Evolutionary conservation across 2,113 vertebrate species (phyloP).

Genomic region (Petaurus breviceps): DNA sequence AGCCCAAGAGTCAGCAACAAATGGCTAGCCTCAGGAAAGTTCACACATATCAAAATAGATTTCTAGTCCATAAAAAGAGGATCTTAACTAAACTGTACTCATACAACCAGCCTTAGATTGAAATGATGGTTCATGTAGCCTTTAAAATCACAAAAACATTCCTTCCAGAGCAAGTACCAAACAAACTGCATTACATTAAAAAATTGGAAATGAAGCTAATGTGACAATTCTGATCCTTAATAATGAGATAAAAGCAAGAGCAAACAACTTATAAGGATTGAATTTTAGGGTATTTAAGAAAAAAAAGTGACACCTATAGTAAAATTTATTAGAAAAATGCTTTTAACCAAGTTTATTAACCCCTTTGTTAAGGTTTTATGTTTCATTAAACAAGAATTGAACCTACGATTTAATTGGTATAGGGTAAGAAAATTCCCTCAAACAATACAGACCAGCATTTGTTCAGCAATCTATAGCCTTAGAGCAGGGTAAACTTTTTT

Average conservation of each 20-base stretch:
- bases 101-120: background rate
- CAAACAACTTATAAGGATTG: background rate
- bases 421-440: too few species aligned
- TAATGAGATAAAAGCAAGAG: background rate
- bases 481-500: too few species aligned
- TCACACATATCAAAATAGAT: conserved; percentile 35
- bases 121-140: conserved; percentile 5
- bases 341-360: background rate
- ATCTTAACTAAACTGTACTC: background rate
- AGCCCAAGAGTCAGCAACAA: conserved; percentile 14
- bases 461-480: too few species aligned
- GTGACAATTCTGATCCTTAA: conserved; percentile 10
- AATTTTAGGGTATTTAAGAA: background rate
- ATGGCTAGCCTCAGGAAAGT: conserved; percentile 18
- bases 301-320: background rate
- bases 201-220: conserved; percentile 33
- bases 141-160: conserved; percentile 29
- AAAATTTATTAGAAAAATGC: background rate
- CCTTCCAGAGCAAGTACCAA: conserved; percentile 21
- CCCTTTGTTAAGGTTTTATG: background rate
- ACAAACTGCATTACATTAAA: conserved; percentile 36
- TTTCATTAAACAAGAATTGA: background rate
- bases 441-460: too few species aligned
- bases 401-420: too few species aligned
- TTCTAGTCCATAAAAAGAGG: background rate